Percentiles rank a stretch among this genome's conserved stretches.
Evolutionary conservation across 2,888 invertebrate species (phyloP).

Genomic region (Callyntrura guangdongensis): DNA sequence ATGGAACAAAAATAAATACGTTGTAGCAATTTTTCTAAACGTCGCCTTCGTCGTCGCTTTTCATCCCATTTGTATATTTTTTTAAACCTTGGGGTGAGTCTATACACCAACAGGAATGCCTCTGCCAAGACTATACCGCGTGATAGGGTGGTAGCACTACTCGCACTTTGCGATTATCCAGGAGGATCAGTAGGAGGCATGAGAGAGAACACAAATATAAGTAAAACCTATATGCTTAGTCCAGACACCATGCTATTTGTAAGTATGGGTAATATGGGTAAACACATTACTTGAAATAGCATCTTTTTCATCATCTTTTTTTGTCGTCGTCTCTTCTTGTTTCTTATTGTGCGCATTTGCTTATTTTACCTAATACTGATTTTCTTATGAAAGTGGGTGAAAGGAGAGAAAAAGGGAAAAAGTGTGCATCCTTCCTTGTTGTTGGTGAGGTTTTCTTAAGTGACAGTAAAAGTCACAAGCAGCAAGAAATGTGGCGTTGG

Average conservation of each 20-base stretch:
- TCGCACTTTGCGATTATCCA: constrained; percentile 25
- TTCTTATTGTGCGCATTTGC: constrained; percentile 14
- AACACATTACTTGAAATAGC: constrained; percentile 67
- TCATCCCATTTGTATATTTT: not conserved
- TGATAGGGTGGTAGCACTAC: not conserved
- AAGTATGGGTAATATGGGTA: constrained; percentile 64
- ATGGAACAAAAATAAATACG: not conserved
- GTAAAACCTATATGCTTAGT: not conserved
- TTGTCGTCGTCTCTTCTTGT: constrained; percentile 31
- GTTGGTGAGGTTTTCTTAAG: constrained; percentile 66
- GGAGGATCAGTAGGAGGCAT: constrained; percentile 53
- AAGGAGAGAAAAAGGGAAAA: not conserved
- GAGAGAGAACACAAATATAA: not conserved
- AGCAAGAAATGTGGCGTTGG: constrained; percentile 34
- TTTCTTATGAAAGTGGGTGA: not conserved
- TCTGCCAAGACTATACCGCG: not conserved
- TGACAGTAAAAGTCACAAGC: constrained; percentile 75
- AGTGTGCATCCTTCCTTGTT: constrained; percentile 23
- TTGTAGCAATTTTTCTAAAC: constrained; percentile 20
- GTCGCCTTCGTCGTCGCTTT: not conserved
- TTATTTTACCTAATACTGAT: constrained; percentile 33
- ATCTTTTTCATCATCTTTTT: constrained; percentile 36
- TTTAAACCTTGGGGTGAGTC: not conserved
- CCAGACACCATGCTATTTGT: constrained; percentile 23
- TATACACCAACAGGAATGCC: constrained; percentile 15